These are phyloP conservation scores for Trachelus tabidus DNA, from an alignment of 2,888 invertebrate species.

Conservation along the genomic window DNA sequence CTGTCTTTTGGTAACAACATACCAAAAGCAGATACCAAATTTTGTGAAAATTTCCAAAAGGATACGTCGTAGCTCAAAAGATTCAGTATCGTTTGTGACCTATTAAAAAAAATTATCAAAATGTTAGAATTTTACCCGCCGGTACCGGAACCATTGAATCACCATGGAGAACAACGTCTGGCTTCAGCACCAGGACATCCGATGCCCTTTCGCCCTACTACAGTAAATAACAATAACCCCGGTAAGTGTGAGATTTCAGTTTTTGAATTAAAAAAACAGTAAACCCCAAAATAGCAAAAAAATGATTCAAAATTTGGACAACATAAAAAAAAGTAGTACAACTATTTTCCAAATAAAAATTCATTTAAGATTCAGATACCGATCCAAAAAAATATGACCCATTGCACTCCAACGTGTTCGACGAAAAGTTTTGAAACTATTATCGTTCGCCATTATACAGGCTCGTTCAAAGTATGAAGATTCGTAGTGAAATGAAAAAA, in stretches of 20 bases:
- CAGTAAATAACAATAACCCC: slow-evolving; percentile 53
- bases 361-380: neutral
- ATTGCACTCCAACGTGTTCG: neutral
- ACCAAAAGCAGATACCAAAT: neutral
- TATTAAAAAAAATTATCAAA: slow-evolving; percentile 40
- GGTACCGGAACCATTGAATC: slow-evolving; percentile 42
- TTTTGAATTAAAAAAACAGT: neutral
- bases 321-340: neutral
- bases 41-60: neutral
- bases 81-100: neutral
- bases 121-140: slow-evolving; percentile 79
- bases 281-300: neutral
- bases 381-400: neutral
- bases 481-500: neutral
- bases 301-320: neutral
- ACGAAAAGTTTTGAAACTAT: neutral
- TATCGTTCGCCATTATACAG: neutral
- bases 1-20: neutral
- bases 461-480: neutral
- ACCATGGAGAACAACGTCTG: slow-evolving; percentile 40
- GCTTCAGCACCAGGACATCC: slow-evolving; percentile 35
- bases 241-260: slow-evolving; percentile 32
- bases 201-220: slow-evolving; percentile 47
- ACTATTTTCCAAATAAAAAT: neutral
- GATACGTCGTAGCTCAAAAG: neutral